A percentile compares a stretch with the other conserved stretches of the same genome.
phyloP scores from a whole-genome alignment of 1,140 invertebrate genomes.

The Drosophila sp. region DNA sequence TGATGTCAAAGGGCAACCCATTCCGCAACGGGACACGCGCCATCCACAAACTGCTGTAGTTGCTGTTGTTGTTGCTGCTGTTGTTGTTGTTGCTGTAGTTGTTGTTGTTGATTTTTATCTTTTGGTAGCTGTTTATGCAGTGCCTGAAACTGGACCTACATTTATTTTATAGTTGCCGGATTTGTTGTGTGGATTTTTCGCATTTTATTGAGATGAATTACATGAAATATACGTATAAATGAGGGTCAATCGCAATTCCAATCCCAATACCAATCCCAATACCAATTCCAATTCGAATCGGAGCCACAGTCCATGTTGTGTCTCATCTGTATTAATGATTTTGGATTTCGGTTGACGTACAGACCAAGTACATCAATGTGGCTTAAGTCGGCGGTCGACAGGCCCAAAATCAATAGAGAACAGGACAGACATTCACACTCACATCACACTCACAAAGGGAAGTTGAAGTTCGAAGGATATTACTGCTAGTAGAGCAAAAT shows the following conservation, averaged over 20 bases:
- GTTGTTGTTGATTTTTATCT: slow-evolving; percentile 35
- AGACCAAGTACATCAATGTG: slow-evolving; percentile 60
- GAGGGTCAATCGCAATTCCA: slow-evolving; percentile 51
- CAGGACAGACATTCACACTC: slow-evolving; percentile 11
- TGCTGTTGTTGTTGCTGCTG: slow-evolving; percentile 22
- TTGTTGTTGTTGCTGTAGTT: slow-evolving; percentile 13
- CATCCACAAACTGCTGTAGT: slow-evolving; percentile 40
- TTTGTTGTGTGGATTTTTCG: slow-evolving; percentile 60
- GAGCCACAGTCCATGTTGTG: neutral
- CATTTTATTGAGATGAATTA: slow-evolving; percentile 80
- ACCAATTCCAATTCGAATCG: neutral
- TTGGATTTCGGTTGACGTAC: slow-evolving; percentile 71
- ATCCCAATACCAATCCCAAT: neutral
- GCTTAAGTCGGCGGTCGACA: slow-evolving; percentile 36
- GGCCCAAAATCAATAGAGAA: slow-evolving; percentile 49
- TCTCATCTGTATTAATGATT: slow-evolving; percentile 72
- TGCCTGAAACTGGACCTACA: slow-evolving; percentile 35
- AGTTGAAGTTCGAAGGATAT: slow-evolving; percentile 20
- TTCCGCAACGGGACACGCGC: slow-evolving; percentile 71
- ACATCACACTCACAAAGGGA: too few relatives aligned
- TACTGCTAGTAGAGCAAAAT: slow-evolving; percentile 41
- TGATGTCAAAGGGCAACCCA: slow-evolving; percentile 44
- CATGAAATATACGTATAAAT: slow-evolving; percentile 59
- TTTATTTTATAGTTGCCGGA: slow-evolving; percentile 67
- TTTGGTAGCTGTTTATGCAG: slow-evolving; percentile 63